Percentiles rank a stretch among this genome's conserved stretches.
Evolutionary conservation across 1,140 invertebrate species (phyloP).

Genomic region (Meloidogyne exigua): DNA sequence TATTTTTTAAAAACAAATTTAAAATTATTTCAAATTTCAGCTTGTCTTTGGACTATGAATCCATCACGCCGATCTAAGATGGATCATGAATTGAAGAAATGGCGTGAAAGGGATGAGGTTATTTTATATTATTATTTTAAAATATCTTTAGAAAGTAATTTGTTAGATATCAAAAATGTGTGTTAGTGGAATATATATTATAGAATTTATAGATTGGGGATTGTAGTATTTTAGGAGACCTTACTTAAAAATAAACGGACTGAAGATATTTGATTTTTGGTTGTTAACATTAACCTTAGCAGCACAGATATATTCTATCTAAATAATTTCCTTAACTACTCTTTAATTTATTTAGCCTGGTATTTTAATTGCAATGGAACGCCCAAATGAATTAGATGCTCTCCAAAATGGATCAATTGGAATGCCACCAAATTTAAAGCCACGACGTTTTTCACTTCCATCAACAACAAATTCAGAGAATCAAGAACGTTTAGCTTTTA

Average conservation of each 20-base stretch:
- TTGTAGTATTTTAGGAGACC: too few relatives aligned
- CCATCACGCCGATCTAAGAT: slow-evolving; percentile 41
- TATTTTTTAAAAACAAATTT: background rate
- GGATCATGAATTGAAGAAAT: slow-evolving; percentile 46
- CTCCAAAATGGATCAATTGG: slow-evolving; percentile 42
- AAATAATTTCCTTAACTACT: too few relatives aligned
- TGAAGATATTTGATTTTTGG: too few relatives aligned
- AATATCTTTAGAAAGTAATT: background rate
- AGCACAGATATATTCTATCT: too few relatives aligned
- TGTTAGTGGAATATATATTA: too few relatives aligned
- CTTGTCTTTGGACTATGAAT: slow-evolving; percentile 45
- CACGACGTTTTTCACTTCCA: slow-evolving; percentile 16
- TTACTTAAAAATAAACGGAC: too few relatives aligned
- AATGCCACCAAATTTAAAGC: slow-evolving; percentile 39
- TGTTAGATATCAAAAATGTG: too few relatives aligned
- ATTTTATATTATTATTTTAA: background rate
- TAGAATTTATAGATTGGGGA: too few relatives aligned
- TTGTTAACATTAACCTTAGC: too few relatives aligned
- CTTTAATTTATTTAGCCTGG: slow-evolving; percentile 8
- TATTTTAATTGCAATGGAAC: slow-evolving; percentile 37
- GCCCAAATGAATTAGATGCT: slow-evolving; percentile 37
- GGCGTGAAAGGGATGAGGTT: slow-evolving; percentile 43
- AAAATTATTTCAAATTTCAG: background rate
- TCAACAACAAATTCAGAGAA: background rate
- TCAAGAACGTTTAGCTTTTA: slow-evolving; percentile 9